These are phyloP conservation scores for Calycopis cecrops DNA, from an alignment of 1,140 invertebrate genomes.

Conservation along the genomic window DNA sequence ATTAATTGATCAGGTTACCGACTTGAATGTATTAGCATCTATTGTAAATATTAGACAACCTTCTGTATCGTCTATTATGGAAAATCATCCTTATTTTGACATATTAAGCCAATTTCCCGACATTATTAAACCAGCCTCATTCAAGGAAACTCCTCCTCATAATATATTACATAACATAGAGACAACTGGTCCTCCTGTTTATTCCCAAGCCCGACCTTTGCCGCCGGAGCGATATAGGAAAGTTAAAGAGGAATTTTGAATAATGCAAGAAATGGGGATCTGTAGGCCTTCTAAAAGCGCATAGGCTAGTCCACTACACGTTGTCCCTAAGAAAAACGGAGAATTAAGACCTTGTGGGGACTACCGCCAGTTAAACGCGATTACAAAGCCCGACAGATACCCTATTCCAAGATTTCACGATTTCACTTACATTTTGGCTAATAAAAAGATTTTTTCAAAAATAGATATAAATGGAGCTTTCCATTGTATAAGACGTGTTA, in stretches of 20 bases:
- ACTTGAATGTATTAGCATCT: conserved; percentile 13
- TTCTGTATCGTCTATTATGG: conserved; percentile 16
- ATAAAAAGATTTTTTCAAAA: too few relatives aligned
- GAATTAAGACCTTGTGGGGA: conserved; percentile 21
- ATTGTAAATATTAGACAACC: conserved; percentile 9
- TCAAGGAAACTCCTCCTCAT: conserved; percentile 15
- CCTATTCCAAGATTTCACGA: conserved; percentile 19
- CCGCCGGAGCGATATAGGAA: conserved; percentile 13
- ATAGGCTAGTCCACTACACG: conserved; percentile 24
- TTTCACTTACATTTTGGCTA: too few relatives aligned
- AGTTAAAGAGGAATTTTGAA: conserved; percentile 20
- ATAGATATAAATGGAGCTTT: too few relatives aligned
- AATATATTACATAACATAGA: too few relatives aligned
- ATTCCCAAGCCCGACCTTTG: conserved; percentile 2
- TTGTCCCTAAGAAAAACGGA: conserved; percentile 20
- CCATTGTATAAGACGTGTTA: too few relatives aligned
- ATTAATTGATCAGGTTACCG: conserved; percentile 19
- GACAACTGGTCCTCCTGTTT: conserved; percentile 16
- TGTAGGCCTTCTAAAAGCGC: conserved; percentile 20
- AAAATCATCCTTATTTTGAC: conserved; percentile 6
- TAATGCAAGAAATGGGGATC: conserved; percentile 22
- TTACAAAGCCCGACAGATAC: conserved; percentile 22
- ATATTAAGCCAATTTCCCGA: conserved; percentile 18
- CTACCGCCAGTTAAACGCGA: too few relatives aligned
- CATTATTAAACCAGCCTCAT: conserved; percentile 18